Conservation (phyloP, 37 sponge, comb jelly and placozoan genomes). For the Lycopodina hypogea region DNA sequence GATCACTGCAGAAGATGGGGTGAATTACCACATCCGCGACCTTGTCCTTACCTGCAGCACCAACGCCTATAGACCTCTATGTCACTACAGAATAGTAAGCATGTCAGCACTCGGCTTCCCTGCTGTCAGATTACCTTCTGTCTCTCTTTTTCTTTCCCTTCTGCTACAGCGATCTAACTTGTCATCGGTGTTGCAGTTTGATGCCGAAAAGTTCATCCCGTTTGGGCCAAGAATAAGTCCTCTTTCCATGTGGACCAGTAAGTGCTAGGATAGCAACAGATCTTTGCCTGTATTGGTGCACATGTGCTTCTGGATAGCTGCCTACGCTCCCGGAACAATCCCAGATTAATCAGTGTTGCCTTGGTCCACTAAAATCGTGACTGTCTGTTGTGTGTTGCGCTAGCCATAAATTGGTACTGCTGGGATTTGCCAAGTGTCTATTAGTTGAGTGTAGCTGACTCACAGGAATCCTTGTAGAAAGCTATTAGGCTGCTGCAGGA, state of each 20-base stretch:
- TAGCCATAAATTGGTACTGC: too few relatives aligned
- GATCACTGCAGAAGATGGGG: neutral
- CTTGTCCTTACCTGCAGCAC: constrained; percentile 47
- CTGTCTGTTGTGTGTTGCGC: too few relatives aligned
- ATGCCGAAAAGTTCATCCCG: neutral
- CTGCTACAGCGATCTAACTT: constrained; percentile 6
- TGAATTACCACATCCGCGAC: neutral
- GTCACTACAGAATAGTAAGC: constrained; percentile 53
- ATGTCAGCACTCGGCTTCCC: neutral
- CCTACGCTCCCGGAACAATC: too few relatives aligned
- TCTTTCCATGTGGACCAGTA: constrained; percentile 1
- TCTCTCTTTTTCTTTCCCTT: neutral
- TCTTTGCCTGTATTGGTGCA: too few relatives aligned
- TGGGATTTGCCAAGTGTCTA: too few relatives aligned
- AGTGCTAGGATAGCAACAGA: neutral
- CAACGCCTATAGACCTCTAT: constrained; percentile 25
- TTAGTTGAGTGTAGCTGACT: too few relatives aligned
- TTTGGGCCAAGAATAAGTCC: neutral
- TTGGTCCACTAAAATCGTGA: too few relatives aligned
- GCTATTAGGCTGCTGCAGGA: too few relatives aligned
- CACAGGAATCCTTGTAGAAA: too few relatives aligned
- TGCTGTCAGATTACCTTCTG: neutral
- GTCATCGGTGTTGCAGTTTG: neutral
- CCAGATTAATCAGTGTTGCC: too few relatives aligned
- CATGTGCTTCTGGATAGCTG: too few relatives aligned